Evolutionary conservation across 2,113 vertebrate species (phyloP).

Genomic region (Alexandromys fortis): DNA sequence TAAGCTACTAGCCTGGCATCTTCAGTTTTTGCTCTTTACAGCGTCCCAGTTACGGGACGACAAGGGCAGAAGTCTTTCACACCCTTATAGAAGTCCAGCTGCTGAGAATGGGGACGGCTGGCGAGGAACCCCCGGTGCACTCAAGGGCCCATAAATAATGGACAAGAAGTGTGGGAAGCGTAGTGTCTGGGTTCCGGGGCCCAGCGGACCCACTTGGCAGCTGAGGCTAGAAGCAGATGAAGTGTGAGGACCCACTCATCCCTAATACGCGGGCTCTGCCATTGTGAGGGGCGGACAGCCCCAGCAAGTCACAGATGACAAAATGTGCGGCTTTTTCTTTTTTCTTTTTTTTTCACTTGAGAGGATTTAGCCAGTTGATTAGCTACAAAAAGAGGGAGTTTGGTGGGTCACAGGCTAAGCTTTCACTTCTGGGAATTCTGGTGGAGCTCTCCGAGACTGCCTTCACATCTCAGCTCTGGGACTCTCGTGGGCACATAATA

Average conservation of each 20-base stretch:
- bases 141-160: slow-evolving; percentile 85
- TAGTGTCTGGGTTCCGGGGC: slow-evolving; percentile 86
- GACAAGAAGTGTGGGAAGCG: slow-evolving; percentile 85
- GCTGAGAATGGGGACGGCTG: neutral
- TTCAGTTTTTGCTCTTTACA: slow-evolving; percentile 21
- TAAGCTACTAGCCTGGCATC: neutral
- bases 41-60: neutral
- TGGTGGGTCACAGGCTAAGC: slow-evolving; percentile 82
- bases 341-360: slow-evolving; percentile 89
- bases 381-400: slow-evolving; percentile 84
- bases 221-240: slow-evolving; percentile 85
- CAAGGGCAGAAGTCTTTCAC: slow-evolving; percentile 53
- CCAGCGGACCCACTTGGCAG: slow-evolving; percentile 84
- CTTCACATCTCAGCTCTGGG: slow-evolving; percentile 83
- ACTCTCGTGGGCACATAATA: slow-evolving; percentile 80
- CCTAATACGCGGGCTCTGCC: slow-evolving; percentile 83
- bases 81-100: slow-evolving; percentile 40
- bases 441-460: slow-evolving; percentile 81
- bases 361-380: slow-evolving; percentile 88
- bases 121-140: slow-evolving; percentile 73
- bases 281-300: slow-evolving; percentile 84
- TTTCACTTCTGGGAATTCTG: slow-evolving; percentile 88
- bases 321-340: slow-evolving; percentile 84
- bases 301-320: slow-evolving; percentile 85
- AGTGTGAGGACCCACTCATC: slow-evolving; percentile 90